Evolutionary conservation across 1,140 invertebrate genomes (phyloP), one percentile per base, ranked within the genome.

Genomic region (Papilio glaucus): DNA sequence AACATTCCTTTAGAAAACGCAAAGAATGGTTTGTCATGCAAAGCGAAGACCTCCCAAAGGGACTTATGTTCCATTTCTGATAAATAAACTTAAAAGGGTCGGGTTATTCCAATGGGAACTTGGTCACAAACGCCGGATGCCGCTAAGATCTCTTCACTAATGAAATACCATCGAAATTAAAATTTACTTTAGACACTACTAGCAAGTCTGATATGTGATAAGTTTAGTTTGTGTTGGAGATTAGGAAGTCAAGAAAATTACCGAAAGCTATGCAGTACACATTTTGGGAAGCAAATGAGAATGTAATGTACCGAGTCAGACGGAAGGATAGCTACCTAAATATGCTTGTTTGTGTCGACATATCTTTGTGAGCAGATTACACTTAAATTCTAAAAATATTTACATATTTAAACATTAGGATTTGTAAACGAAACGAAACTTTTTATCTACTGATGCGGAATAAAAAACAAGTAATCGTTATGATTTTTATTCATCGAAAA

Each of bases 21-120:
- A 79, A 75, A 72, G 62, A 70, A 77, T 73, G 72, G 39, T 73
- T 75, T 77, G 74, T 79, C 76, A 81, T 79, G 78, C 77, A 78
- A 80, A 81, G 71, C 72, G 73, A 72, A 69, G 72, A 73, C 63
- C 68, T 77, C 80, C 81, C 82, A 72, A n/a, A 57, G 73, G 77
- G 78, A 69, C 67, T 62, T 39, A 45, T 76, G 80, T 84, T 85
- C 79, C 80, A 83, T 84, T 84, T 85, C 82, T 83, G 77, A 84
- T 84, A 85, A 83, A 82, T 78, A 77, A 83, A 85, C 80, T 83
- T 83, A 84, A 87, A 85, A 85, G 85, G 85, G 82, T 85, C 77
- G 63, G 72, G 62, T 62, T 39, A 37, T 77, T 84, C 68, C 72
- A 21, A 72, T 82, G 75, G 79, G 76, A 29, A 37, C 53, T 73